Evolutionary conservation across 2,797 vertebrate genomes (phyloP).

Genomic region (Acestrorhynchus altus): DNA sequence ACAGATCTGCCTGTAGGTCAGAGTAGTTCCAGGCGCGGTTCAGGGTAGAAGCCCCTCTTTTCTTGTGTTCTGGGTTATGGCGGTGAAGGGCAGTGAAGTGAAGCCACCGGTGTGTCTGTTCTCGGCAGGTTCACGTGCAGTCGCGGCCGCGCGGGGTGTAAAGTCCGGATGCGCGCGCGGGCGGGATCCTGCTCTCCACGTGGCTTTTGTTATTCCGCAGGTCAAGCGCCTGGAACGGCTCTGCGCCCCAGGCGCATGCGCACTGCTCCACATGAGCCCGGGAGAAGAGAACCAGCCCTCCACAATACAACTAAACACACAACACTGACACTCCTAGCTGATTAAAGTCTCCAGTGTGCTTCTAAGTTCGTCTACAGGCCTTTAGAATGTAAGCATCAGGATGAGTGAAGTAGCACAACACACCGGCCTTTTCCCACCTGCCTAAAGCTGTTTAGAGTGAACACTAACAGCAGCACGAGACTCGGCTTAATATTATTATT

Average conservation of each 20-base stretch:
- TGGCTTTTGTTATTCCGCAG: constrained; percentile 61
- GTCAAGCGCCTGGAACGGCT: not conserved
- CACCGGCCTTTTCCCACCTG: not conserved
- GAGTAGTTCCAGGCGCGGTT: no score
- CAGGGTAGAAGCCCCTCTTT: no score
- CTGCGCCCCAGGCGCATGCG: no score
- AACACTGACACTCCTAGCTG: no score
- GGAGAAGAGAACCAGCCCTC: no score
- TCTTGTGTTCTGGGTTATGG: no score
- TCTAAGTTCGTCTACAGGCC: no score
- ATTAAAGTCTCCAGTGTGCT: no score
- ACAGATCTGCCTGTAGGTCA: no score
- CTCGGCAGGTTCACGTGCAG: not conserved
- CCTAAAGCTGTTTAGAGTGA: not conserved
- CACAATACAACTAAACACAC: no score
- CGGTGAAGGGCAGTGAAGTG: not conserved
- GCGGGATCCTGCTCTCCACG: constrained; percentile 44
- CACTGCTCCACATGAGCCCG: no score
- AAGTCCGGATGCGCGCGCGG: not conserved
- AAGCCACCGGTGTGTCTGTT: no score
- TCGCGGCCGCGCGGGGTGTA: not conserved
- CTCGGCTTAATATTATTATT: constrained; percentile 2
- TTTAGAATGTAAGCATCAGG: not conserved
- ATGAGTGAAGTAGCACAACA: not conserved
- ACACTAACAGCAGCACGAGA: constrained; percentile 2